A percentile compares a stretch with the other conserved stretches of the same genome.
Conservation (phyloP, 2,888 invertebrate species). For the Achlya flavicornis region DNA sequence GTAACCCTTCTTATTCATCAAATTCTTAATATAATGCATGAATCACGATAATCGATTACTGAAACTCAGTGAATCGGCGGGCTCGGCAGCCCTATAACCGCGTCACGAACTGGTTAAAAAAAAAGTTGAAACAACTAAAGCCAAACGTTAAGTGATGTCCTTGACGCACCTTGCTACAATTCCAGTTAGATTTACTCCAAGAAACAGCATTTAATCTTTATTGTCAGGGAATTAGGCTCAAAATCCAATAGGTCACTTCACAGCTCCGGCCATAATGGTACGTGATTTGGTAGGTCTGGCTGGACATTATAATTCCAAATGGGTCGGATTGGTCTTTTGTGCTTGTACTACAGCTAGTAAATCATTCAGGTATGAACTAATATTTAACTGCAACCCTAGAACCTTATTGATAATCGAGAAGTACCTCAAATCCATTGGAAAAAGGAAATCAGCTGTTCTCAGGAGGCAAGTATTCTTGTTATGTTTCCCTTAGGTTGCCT, state of each 20-base stretch:
- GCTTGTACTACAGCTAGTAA: conserved; percentile 47
- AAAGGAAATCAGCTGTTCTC: background rate
- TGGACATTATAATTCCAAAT: conserved; percentile 60
- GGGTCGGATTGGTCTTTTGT: conserved; percentile 47
- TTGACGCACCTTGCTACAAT: conserved; percentile 71
- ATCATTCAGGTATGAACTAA: conserved; percentile 11
- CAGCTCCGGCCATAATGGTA: conserved; percentile 17
- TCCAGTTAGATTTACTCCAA: conserved; percentile 52
- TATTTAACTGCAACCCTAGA: background rate
- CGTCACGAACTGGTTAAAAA: conserved; percentile 59
- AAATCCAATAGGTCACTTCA: conserved; percentile 30
- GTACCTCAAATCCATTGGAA: no score
- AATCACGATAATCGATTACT: conserved; percentile 1
- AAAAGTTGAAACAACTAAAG: conserved; percentile 61
- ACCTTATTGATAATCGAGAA: background rate
- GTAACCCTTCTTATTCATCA: background rate
- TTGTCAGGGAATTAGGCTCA: conserved; percentile 36
- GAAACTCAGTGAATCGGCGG: conserved; percentile 10
- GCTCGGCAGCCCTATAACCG: conserved; percentile 38
- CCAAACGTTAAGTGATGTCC: conserved; percentile 64
- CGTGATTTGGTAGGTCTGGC: conserved; percentile 33
- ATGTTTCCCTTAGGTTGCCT: no score
- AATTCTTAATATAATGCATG: conserved; percentile 8
- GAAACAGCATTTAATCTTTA: conserved; percentile 41
- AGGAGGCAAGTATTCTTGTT: no score